These are phyloP conservation scores for Pseudomyrmex gracilis DNA, from an alignment of 1,140 invertebrate genomes.

Conservation along the genomic window DNA sequence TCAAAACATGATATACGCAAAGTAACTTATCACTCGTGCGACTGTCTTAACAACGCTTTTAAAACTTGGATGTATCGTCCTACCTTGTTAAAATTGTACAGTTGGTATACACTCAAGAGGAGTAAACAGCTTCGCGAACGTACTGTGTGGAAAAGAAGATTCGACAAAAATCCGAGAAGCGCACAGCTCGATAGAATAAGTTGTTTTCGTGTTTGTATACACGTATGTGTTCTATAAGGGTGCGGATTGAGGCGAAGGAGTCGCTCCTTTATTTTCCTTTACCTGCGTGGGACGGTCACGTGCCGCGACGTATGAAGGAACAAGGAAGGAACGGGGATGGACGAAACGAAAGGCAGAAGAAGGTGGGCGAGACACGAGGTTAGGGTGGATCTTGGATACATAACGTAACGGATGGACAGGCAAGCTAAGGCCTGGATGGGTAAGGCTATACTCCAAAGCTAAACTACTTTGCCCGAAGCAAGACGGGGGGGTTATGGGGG, in stretches of 20 bases:
- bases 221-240: constrained; percentile 34
- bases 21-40: not conserved
- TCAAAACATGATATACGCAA: not conserved
- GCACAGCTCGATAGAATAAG: constrained; percentile 10
- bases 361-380: constrained; percentile 23
- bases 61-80: not conserved
- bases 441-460: constrained; percentile 78
- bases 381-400: constrained; percentile 74
- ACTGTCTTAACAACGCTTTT: not conserved
- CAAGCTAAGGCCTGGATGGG: constrained; percentile 75
- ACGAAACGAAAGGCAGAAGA: not conserved
- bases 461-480: constrained; percentile 78
- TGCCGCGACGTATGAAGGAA: constrained; percentile 23
- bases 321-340: not conserved
- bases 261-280: constrained; percentile 70
- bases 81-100: not conserved
- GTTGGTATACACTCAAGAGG: not conserved
- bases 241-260: constrained; percentile 58
- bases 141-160: constrained; percentile 21
- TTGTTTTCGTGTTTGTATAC: constrained; percentile 59
- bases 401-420: constrained; percentile 78
- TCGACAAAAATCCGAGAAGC: constrained; percentile 38
- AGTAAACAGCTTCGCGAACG: not conserved
- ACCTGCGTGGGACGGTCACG: constrained; percentile 64
- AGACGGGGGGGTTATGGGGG: constrained; percentile 69